Conservation (phyloP, 2,888 invertebrate genomes). For the Leuctra nigra region DNA sequence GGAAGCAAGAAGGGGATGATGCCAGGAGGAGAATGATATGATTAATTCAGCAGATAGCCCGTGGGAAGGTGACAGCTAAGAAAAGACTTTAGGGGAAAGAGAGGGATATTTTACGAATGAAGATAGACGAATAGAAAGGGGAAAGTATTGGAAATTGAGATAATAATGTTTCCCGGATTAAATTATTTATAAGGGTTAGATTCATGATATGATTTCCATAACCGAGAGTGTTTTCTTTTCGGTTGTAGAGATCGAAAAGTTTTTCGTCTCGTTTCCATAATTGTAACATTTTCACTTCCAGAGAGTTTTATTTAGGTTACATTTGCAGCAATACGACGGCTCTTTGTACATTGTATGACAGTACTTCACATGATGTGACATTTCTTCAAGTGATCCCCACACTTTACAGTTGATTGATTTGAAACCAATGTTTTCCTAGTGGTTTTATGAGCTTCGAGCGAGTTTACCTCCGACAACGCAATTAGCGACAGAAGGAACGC, state of each 20-base stretch:
- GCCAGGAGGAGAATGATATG: constrained; percentile 14
- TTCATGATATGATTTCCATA: background rate
- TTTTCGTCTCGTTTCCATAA: too few relatives aligned
- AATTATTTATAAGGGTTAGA: background rate
- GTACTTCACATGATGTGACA: too few relatives aligned
- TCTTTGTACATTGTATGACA: too few relatives aligned
- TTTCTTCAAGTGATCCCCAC: too few relatives aligned
- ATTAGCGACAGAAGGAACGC: background rate
- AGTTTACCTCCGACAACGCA: background rate
- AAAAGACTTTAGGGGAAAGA: constrained; percentile 15
- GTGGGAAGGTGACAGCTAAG: constrained; percentile 26
- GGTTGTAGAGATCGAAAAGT: too few relatives aligned
- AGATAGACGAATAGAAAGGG: constrained; percentile 11
- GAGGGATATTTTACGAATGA: background rate
- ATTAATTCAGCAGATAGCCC: constrained; percentile 24
- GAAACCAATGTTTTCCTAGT: too few relatives aligned
- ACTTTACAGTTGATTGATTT: too few relatives aligned
- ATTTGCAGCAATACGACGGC: too few relatives aligned
- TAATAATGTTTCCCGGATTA: constrained; percentile 5
- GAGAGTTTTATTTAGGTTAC: too few relatives aligned
- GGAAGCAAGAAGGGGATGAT: background rate
- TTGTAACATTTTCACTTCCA: too few relatives aligned
- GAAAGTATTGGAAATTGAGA: constrained; percentile 9
- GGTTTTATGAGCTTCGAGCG: too few relatives aligned
- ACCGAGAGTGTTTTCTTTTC: too few relatives aligned